These are phyloP conservation scores for Notolepis coatsorum DNA, from an alignment of 2,797 vertebrate genomes.

Conservation along the genomic window DNA sequence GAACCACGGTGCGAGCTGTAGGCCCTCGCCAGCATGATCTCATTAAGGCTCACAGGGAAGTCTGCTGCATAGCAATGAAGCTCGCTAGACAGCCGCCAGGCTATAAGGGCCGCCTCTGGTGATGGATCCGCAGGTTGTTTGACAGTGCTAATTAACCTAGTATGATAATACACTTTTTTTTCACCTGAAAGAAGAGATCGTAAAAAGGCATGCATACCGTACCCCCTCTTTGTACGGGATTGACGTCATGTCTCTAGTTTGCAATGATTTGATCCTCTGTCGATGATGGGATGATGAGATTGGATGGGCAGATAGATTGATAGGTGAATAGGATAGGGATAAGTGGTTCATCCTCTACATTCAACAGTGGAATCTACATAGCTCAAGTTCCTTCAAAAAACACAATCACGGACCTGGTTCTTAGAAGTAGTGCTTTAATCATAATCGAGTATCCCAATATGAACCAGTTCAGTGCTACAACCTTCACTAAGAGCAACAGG, in stretches of 20 bases:
- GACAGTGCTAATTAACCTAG: conserved; percentile 36
- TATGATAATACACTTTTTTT: conserved; percentile 25
- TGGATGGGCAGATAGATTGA: no score
- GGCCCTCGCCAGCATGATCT: conserved; percentile 61
- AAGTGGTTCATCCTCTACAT: no score
- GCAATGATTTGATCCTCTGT: not conserved
- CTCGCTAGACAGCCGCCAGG: conserved; percentile 34
- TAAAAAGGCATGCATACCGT: conserved; percentile 5
- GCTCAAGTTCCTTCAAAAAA: no score
- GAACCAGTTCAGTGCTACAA: no score
- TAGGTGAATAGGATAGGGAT: no score
- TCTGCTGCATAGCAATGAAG: conserved; percentile 65
- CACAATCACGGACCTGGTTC: no score
- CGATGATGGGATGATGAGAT: not conserved
- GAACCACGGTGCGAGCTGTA: conserved; percentile 35
- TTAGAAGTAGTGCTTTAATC: no score
- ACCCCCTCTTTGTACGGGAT: not conserved
- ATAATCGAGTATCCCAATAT: no score
- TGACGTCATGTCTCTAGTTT: not conserved
- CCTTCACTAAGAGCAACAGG: no score
- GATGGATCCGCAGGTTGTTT: conserved; percentile 42
- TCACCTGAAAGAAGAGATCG: conserved; percentile 15
- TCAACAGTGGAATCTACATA: no score
- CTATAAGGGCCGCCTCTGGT: conserved; percentile 30
- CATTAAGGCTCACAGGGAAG: conserved; percentile 57